Evolutionary conservation across 1,140 invertebrate species (phyloP), one percentile per base, ranked within the genome.

Genomic region (Spodoptera frugiperda): DNA sequence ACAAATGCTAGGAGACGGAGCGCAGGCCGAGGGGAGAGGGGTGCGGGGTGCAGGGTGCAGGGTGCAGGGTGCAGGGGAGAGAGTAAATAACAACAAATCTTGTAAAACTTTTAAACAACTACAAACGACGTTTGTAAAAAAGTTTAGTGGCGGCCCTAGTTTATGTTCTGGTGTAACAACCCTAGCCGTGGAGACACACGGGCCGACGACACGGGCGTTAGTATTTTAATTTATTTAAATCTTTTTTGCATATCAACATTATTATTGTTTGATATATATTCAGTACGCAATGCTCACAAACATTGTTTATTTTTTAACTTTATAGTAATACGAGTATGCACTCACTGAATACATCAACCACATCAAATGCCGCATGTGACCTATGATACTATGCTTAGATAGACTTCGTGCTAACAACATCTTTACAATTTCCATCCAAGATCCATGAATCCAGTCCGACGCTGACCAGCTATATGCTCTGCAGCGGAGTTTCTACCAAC

Each of bases 31-130:
- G 21, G 19, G 30, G 21, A 12, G 46, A 19, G 48, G 39, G 12
- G 9, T 30, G 10, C 11, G 25, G 57, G 25, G 25, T 25, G 25
- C 6, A n/a, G 51, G 65, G 6, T 4, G 6, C 6, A 14, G 19
- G 30, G 21, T 21, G 46, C 14, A 65, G 39, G 12, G 9, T 30
- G 10, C 11, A 0, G n/a, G 17, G 39, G 48, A 19, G 9, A 10
- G 21, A 33, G 48, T 68, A 53, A 53, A 68, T 51, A 68, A 68
- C 48, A 53, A 68, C 65, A 68, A 68, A 33, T 51, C 21, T 65
- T 65, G 39, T 1, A 19, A n/a, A 68, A 68, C 46, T 68, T 33
- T n/a, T 21, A 25, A 65, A 65, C 61, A 49, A 65, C 65, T 53
- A 46, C 46, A 25, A 51, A 48, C 39, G 61, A 49, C 21, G 61